Base-by-base conservation (phyloP, 2,888 invertebrate species). In the Brachycybe producta region DNA sequence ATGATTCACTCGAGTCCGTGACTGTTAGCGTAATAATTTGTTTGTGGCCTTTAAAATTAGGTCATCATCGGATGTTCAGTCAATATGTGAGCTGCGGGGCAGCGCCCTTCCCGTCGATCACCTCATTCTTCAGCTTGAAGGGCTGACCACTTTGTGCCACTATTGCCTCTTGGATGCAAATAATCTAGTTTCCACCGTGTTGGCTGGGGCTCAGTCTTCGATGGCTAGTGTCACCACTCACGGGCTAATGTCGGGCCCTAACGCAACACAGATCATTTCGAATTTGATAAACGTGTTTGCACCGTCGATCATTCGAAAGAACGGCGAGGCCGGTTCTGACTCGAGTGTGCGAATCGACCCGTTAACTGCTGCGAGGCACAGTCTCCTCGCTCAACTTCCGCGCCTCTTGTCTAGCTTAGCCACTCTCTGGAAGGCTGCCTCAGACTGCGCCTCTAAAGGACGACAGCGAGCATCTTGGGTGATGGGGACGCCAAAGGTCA, bases 251-350 rank as follows among this genome's bases (percentile, higher is more conserved):
- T 45, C 63, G 41, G 62, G 63, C 15, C 60, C 62, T 36, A 63
- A 64, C 0, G 64, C 69, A 2, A 78, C 79, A 0, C 84, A 85
- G 61, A 75, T 86, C 53, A 75, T 87, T 58, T 82, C 80, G 60
- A 85, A 83, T 64, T 73, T 88, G 34, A 78, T 85, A 45, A 82
- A 84, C 63, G 84, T 82, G 2, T 85, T 87, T 62, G 78, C 82
- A 56, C 79, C 83, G n/a, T 34, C 43, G 4, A n/a, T 34, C 64
- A n/a, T 55, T 53, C 2, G 70, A 68, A 54, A 70, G 69, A 32
- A 40, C 19, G 27, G 40, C 13, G 28, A 19, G 2, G 27, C 24
- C 5, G 15, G 36, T 11, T 36, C 36, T 7, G 19, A n/a, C n/a
- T n/a, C n/a, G n/a, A 8, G 36, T 3, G 47, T 43, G 21, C 45